Evolutionary conservation across 2,888 invertebrate species (phyloP).

Genomic region (Agrochola lychnidis): DNA sequence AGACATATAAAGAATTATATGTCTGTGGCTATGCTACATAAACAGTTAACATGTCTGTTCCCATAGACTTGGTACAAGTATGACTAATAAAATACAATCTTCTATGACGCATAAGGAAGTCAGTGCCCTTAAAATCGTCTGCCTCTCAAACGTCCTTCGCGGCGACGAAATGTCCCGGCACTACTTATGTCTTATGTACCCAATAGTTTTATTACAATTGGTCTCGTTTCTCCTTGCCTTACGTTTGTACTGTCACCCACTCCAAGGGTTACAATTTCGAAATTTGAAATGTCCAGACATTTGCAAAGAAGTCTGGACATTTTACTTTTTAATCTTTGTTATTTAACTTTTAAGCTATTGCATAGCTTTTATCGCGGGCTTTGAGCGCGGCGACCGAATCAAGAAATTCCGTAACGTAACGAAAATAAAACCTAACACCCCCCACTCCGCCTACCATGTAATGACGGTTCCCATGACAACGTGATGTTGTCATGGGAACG

Average conservation of each 20-base stretch:
- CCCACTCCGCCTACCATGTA: too few relatives aligned
- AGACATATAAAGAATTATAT: too few relatives aligned
- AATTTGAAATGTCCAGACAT: neutral
- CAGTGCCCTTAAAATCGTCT: slow-evolving; percentile 46
- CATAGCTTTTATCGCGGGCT: too few relatives aligned
- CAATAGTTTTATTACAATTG: slow-evolving; percentile 21
- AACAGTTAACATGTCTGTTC: slow-evolving; percentile 3
- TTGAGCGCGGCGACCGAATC: too few relatives aligned
- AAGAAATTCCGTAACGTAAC: too few relatives aligned
- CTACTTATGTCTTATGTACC: slow-evolving; percentile 20
- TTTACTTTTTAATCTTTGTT: neutral
- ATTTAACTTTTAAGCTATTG: too few relatives aligned
- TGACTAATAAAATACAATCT: slow-evolving; percentile 39
- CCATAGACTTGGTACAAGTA: slow-evolving; percentile 9
- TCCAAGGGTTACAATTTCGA: neutral
- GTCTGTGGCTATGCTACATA: neutral
- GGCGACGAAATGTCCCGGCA: slow-evolving; percentile 27
- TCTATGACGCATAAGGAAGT: slow-evolving; percentile 46
- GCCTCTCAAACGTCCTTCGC: slow-evolving; percentile 23
- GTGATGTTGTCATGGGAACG: too few relatives aligned
- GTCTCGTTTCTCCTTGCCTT: neutral
- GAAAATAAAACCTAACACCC: too few relatives aligned
- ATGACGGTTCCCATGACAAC: too few relatives aligned
- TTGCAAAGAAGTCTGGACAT: neutral
- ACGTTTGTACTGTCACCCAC: too few relatives aligned